phyloP scores from a whole-genome alignment of 2,888 invertebrate species.

The Phaonia tiefii region DNA sequence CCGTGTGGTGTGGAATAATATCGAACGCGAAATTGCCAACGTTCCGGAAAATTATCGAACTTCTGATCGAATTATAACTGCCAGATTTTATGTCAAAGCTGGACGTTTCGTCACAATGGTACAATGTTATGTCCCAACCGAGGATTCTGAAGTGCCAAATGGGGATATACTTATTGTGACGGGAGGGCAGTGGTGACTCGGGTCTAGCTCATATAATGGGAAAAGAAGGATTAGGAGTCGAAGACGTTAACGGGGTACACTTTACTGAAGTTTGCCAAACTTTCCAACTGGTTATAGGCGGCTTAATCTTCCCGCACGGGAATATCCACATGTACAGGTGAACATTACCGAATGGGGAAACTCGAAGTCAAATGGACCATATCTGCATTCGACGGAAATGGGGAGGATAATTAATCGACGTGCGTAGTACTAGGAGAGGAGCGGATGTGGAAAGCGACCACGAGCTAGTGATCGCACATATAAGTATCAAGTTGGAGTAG shows the following conservation, averaged over 20 bases:
- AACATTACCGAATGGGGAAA: neutral
- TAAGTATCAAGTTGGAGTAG: neutral
- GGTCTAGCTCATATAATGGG: neutral
- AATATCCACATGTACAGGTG: neutral
- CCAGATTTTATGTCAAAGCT: too few relatives aligned
- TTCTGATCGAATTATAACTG: too few relatives aligned
- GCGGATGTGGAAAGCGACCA: neutral
- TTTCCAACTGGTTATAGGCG: neutral
- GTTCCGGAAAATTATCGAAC: too few relatives aligned
- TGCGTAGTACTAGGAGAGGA: too few relatives aligned
- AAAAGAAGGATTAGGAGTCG: neutral
- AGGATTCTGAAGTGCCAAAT: too few relatives aligned
- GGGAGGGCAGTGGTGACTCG: neutral
- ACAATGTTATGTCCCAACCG: too few relatives aligned
- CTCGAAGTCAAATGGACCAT: neutral
- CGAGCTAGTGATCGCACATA: neutral
- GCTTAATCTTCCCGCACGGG: neutral
- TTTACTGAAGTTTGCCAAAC: neutral
- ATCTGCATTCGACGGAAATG: conserved; percentile 82
- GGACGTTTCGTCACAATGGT: too few relatives aligned
- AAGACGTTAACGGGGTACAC: neutral
- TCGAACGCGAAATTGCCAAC: too few relatives aligned
- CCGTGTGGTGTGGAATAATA: too few relatives aligned
- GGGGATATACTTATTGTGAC: too few relatives aligned
- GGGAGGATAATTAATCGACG: conserved; percentile 82